Evolutionary conservation across 2,888 invertebrate species (phyloP), one percentile per base, ranked within the genome.

Genomic region (Lithophane socia): DNA sequence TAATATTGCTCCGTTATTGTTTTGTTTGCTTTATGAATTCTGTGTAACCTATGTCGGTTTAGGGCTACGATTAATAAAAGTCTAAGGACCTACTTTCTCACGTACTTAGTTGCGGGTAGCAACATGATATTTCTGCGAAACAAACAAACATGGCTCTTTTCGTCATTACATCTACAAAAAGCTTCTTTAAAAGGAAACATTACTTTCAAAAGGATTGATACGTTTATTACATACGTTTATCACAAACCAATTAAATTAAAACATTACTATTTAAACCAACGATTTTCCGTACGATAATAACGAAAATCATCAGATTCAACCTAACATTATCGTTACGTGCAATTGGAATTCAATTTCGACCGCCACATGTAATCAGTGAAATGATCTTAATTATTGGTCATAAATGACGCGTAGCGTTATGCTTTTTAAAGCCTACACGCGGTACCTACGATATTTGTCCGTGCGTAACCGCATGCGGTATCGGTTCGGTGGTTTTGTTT

Each of bases 301-400:
- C 68, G n/a, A 65, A 76, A 80, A n/a, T 52, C 64, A 80, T 77
- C 80, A 71, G 75, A 54, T 66, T 69, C 63, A 77, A 47, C 44
- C 77, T 68, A 68, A 61, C 61, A 77, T 80, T 80, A 83, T 18
- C 82, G 70, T 77, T 60, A 80, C 58, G 64, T 58, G 84, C 61
- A 73, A 84, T 77, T 73, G 61, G 49, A 84, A 74, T 80, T 83
- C 84, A 83, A 83, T 83, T 83, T 47, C 71, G 8, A 65, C 70
- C 77, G 63, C 77, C 77, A 58, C 64, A 37, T 80, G 81, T 77
- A 69, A 83, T 83, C 84, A 69, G 52, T 65, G 58, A 65, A 77
- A 52, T 80, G 73, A 83, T 84, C 84, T 84, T 71, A 84, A 84
- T 83, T 70, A 83, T 75, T 73, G 69, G 79, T 60, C 70, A 79